These are phyloP conservation scores for Greenwoodochromis staneri DNA, from an alignment of 2,113 vertebrate species.

Conservation along the genomic window DNA sequence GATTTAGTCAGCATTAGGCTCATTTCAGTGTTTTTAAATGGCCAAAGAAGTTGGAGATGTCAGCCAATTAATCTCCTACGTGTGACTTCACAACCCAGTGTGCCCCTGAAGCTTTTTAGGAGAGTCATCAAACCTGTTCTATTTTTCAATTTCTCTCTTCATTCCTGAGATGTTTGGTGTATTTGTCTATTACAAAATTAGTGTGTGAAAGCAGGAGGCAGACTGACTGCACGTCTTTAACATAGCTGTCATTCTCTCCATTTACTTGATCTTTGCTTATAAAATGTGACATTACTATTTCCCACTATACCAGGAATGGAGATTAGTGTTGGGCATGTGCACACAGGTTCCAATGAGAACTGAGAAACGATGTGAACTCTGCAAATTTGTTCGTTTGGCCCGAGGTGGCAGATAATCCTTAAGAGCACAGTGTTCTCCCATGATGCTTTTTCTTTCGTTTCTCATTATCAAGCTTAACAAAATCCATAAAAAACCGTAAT, in stretches of 20 bases:
- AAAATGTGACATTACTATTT: not conserved
- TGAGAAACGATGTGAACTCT: accelerated
- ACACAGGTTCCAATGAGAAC: not conserved
- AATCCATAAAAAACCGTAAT: not conserved
- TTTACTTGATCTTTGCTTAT: not conserved
- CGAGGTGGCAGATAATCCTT: not conserved
- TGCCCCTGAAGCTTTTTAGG: not conserved
- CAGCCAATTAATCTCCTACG: not conserved
- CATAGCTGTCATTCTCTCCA: not conserved
- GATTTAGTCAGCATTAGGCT: not conserved
- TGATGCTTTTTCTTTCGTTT: not conserved
- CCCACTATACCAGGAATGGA: not conserved
- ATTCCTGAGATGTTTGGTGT: not conserved
- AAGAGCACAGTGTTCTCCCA: not conserved
- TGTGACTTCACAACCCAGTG: not conserved
- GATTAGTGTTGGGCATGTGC: not conserved
- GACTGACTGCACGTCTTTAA: not conserved
- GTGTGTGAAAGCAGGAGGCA: not conserved
- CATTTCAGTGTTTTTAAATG: not conserved
- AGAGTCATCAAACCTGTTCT: not conserved
- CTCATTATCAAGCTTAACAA: not conserved
- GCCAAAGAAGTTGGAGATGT: not conserved
- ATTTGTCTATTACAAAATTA: accelerated
- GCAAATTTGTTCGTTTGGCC: not conserved
- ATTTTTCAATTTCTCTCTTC: not conserved